Percentiles rank a stretch among this genome's conserved stretches.
These are phyloP conservation scores for Drosophila suzukii DNA, from an alignment of 1,140 invertebrate genomes.

Conservation along the genomic window DNA sequence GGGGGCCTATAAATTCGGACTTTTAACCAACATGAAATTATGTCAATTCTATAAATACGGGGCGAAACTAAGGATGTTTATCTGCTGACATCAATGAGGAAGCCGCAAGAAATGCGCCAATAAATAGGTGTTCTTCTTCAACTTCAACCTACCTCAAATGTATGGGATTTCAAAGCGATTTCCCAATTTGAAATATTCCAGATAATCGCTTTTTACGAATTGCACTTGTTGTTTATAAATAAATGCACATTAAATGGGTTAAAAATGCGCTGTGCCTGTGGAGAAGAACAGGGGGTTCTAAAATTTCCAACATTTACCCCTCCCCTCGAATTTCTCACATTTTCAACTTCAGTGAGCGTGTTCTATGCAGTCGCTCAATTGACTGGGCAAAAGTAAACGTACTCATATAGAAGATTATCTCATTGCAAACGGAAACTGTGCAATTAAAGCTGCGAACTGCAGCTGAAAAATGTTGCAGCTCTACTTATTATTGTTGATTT, in stretches of 20 bases:
- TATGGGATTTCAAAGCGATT: slow-evolving; percentile 7
- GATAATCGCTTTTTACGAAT: slow-evolving; percentile 32
- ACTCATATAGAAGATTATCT: slow-evolving; percentile 67
- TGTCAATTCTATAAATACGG: slow-evolving; percentile 78
- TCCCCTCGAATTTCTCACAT: neutral
- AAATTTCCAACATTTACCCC: neutral
- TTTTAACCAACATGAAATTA: slow-evolving; percentile 68
- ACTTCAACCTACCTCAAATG: slow-evolving; percentile 21
- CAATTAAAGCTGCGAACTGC: slow-evolving; percentile 63
- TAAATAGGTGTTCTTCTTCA: slow-evolving; percentile 12
- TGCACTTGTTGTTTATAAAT: slow-evolving; percentile 31
- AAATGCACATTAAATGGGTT: slow-evolving; percentile 40
- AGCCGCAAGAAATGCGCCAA: slow-evolving; percentile 25
- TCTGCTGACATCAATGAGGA: slow-evolving; percentile 36
- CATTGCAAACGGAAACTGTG: slow-evolving; percentile 74
- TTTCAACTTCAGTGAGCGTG: slow-evolving; percentile 20
- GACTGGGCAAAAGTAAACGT: slow-evolving; percentile 28
- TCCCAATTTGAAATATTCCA: slow-evolving; percentile 35
- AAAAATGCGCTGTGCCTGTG: slow-evolving; percentile 23
- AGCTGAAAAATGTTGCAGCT: slow-evolving; percentile 46
- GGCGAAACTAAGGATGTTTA: slow-evolving; percentile 69
- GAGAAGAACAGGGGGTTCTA: neutral
- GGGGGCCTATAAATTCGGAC: slow-evolving; percentile 58
- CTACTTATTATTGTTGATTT: slow-evolving; percentile 42
- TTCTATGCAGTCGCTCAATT: slow-evolving; percentile 58